Base-by-base conservation (phyloP, 2,113 vertebrate genomes). In the Mus pahari region DNA sequence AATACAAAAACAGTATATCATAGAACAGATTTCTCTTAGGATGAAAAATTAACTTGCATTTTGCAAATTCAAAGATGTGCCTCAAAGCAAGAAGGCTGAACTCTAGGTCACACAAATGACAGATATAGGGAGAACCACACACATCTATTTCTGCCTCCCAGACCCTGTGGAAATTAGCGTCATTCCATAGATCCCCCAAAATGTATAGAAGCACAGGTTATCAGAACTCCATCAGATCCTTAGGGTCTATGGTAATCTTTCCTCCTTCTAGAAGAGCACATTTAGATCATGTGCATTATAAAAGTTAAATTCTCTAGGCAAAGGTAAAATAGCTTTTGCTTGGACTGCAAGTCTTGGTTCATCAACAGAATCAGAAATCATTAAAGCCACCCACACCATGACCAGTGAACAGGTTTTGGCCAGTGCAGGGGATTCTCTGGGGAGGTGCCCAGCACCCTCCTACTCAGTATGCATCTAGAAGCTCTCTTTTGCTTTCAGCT, bases 401-500 rank as follows among this genome's bases (percentile, higher is more conserved):
- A 71, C 28, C 9, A 33, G 62, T 45, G n/a, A 3, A 48, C 48
- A 14, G 66, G 55, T 60, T 94, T 91, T 89, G 92, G 95, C 96
- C 62, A 71, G 14, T 96, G 93, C 78, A 24, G 24, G 50, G 33
- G 87, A 91, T 86, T 92, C 81, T 17, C 3, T 97, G 95, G 75
- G 94, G 70, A 84, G 94, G 95, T 86, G 96, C 94, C 94, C 97
- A 90, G 86, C 94, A 92, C 91, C 66, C 75, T 94, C 92, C 48
- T 82, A 96, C 96, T 97, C 96, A 97, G 96, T 92, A 96, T 97
- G 96, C 95, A 77, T 92, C 94, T 58, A 83, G 94, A 96, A 86
- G 89, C 91, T 24, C 92, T 95, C 92, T 42, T 82, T 94, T 94
- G 77, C 94, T 96, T 96, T 94, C 94, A 96, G 96, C 66, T 50